Percentiles rank a stretch among this genome's conserved stretches.
Evolutionary conservation across 2,797 vertebrate species (phyloP).

Genomic region (Gadopsis marmoratus): DNA sequence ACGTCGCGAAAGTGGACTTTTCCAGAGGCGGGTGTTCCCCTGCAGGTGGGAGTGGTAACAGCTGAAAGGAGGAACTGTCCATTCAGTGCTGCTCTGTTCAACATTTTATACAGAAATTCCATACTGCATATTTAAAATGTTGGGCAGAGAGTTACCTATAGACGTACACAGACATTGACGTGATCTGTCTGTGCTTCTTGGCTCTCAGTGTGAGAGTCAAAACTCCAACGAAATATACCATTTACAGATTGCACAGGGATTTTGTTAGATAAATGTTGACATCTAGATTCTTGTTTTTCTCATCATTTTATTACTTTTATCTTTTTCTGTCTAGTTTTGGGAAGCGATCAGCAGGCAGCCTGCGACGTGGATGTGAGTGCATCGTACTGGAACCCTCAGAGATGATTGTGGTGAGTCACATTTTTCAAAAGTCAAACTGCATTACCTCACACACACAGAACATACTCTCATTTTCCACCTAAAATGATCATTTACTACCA

Average conservation of each 20-base stretch:
- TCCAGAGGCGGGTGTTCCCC: conserved; percentile 75
- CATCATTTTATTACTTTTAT: neutral
- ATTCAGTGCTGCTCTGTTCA: conserved; percentile 56
- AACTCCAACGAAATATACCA: neutral
- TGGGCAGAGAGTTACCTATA: conserved; percentile 8
- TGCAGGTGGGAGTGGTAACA: conserved; percentile 31
- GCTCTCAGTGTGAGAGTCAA: neutral
- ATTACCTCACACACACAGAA: neutral
- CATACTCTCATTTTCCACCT: neutral
- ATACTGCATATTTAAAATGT: conserved; percentile 47
- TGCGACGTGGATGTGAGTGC: conserved; percentile 97
- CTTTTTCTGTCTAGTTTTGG: conserved; percentile 88
- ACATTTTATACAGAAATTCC: conserved; percentile 45
- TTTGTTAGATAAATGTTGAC: neutral
- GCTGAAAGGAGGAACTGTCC: conserved; percentile 65
- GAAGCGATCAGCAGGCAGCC: conserved; percentile 96
- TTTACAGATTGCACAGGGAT: neutral
- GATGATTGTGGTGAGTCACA: conserved; percentile 97
- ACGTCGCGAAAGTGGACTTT: conserved; percentile 75
- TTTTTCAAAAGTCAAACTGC: conserved; percentile 26
- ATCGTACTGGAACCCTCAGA: conserved; percentile 98
- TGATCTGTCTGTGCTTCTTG: neutral
- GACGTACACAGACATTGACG: neutral
- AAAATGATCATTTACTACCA: neutral
- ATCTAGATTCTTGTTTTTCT: neutral